Evolutionary conservation across 2,113 vertebrate genomes (phyloP).

Genomic region (Colius striatus): DNA sequence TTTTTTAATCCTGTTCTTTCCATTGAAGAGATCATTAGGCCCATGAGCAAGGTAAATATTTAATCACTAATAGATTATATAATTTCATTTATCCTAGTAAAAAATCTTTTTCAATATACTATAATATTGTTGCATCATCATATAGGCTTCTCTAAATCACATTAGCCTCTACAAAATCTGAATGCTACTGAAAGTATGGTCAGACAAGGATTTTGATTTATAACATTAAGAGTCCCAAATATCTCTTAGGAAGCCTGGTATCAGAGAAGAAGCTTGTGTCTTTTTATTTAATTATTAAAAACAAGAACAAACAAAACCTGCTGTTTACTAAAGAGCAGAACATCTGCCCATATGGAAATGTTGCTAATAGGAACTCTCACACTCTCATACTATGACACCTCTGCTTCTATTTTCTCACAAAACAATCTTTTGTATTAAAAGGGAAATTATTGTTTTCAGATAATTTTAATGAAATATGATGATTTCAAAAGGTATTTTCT

Average conservation of each 20-base stretch:
- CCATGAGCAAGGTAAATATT: not conserved
- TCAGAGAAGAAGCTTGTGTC: not conserved
- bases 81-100: not conserved
- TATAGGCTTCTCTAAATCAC: not conserved
- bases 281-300: not conserved
- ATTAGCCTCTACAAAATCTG: not conserved
- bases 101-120: not conserved
- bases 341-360: slow-evolving; percentile 40
- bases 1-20: not conserved
- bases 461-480: slow-evolving; percentile 34
- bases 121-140: not conserved
- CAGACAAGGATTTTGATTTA: not conserved
- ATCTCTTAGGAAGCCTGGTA: not conserved
- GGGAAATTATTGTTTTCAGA: slow-evolving; percentile 33
- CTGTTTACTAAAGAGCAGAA: slow-evolving; percentile 34
- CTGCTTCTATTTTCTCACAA: slow-evolving; percentile 15
- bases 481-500: slow-evolving; percentile 24
- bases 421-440: slow-evolving; percentile 28
- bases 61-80: not conserved
- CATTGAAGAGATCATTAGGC: not conserved
- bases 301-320: slow-evolving; percentile 10
- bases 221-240: not conserved
- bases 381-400: not conserved
- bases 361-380: slow-evolving; percentile 5
- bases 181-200: not conserved